These are phyloP conservation scores for Geotrupes spiniger DNA, from an alignment of 2,888 invertebrate genomes.

Conservation along the genomic window DNA sequence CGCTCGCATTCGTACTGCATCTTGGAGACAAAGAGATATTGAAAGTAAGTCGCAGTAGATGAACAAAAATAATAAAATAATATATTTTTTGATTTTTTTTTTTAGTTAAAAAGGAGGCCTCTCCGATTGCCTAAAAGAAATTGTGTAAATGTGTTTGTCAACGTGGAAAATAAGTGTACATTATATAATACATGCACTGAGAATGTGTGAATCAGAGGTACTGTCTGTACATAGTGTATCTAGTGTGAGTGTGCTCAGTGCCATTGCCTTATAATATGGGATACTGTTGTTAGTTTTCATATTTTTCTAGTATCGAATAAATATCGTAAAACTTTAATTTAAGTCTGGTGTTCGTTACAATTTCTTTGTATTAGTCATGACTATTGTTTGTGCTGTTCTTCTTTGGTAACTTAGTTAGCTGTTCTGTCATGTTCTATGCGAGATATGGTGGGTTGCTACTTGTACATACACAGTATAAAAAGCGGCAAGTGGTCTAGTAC, in stretches of 20 bases:
- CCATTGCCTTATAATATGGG: conserved; percentile 33
- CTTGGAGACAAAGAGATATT: conserved; percentile 43
- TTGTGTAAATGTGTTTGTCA: conserved; percentile 3
- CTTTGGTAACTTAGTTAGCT: no score
- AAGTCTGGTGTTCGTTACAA: conserved; percentile 6
- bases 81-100: conserved; percentile 4
- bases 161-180: conserved; percentile 8
- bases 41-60: no score
- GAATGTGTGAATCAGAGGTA: conserved; percentile 14
- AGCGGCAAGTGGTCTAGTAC: no score
- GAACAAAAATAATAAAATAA: not conserved
- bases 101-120: conserved; percentile 16
- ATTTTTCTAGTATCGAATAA: conserved; percentile 38
- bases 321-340: not conserved
- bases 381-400: conserved; percentile 1
- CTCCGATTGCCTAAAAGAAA: conserved; percentile 12
- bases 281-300: conserved; percentile 39
- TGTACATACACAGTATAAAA: no score
- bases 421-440: no score
- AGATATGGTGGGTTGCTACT: no score
- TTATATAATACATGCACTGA: conserved; percentile 18
- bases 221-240: conserved; percentile 13
- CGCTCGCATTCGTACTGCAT: conserved; percentile 39
- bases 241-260: conserved; percentile 30
- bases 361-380: not conserved